A percentile compares a stretch with the other conserved stretches of the same genome.
Evolutionary conservation across 2,888 invertebrate genomes (phyloP).

Genomic region (Rutpela maculata): DNA sequence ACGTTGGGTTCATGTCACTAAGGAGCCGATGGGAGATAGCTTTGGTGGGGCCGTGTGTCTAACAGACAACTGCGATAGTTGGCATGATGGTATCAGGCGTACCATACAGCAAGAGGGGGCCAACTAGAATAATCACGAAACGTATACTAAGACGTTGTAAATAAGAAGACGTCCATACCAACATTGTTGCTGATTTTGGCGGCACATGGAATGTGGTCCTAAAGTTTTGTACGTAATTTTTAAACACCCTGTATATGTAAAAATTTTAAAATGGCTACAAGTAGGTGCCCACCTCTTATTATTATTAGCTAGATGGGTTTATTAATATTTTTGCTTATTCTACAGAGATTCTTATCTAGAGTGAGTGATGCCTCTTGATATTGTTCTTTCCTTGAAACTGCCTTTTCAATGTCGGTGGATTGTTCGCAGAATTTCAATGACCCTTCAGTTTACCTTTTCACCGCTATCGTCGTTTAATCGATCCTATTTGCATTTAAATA

Average conservation of each 20-base stretch:
- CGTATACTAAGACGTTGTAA: too few species aligned
- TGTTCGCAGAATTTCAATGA: slow-evolving; percentile 15
- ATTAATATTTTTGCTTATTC: slow-evolving; percentile 17
- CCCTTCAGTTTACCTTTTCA: slow-evolving; percentile 25
- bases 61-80: too few species aligned
- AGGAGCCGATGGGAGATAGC: too few species aligned
- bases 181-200: too few species aligned
- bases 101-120: too few species aligned
- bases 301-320: background rate
- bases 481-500: slow-evolving; percentile 39
- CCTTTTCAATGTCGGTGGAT: slow-evolving; percentile 12
- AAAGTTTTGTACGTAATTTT: too few species aligned
- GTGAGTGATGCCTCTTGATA: background rate
- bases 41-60: too few species aligned
- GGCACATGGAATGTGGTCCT: too few species aligned
- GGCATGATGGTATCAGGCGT: too few species aligned
- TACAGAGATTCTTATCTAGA: background rate
- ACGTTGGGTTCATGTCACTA: too few species aligned
- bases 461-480: slow-evolving; percentile 15
- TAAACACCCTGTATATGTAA: background rate
- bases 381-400: slow-evolving; percentile 25
- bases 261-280: background rate
- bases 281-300: background rate
- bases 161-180: too few species aligned
- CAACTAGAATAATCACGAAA: too few species aligned